Base-by-base conservation (phyloP, 1,140 invertebrate species). In the Hypsibius dujardini region DNA sequence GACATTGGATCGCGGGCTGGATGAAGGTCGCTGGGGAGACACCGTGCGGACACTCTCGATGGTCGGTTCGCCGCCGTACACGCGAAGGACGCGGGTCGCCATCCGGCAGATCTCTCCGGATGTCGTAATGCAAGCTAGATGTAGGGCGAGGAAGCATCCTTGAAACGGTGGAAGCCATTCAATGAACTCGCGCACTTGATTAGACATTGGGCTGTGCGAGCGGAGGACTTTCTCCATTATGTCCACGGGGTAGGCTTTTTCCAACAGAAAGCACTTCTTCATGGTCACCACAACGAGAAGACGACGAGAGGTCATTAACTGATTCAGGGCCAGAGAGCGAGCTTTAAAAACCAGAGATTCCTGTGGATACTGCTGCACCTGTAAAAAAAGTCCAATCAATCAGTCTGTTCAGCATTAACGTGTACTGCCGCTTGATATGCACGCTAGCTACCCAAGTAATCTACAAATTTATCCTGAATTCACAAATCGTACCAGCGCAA, bases 181-280 rank as follows among this genome's bases (percentile, higher is more conserved):
- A 42, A 67, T 67, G 62, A 67, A 67, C 42, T 67, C 62, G 12
- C 62, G 12, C 62, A 67, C 42, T 45, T 12, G 62, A 7, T 12
- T 42, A 15, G 62, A 67, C 62, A 67, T 67, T 12, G 62, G 62
- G 62, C 42, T 67, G 42, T 67, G 62, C 12, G 62, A 15, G 12
- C 62, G 12, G 12, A 67, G 62, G 12, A 67, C 42, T 45, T 42
- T 12, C 42, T 67, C 62, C 42, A 67, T 67, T 12, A 67, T 67
- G 42, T 67, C 62, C 12, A 67, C 62, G 42, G 62, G 62, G 62
- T 67, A 67, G 45, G 62, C 12, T 42, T 67, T 67, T 42, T 67
- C 62, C 62, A 67, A 42, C 12, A 67, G 12, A 42, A 15, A 67
- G 62, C 62, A 67, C 62, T 67, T 67, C 62, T 67, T 67, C 12